Evolutionary conservation across 2,113 vertebrate genomes (phyloP), one percentile per base, ranked within the genome.

Genomic region (Ahaetulla prasina): DNA sequence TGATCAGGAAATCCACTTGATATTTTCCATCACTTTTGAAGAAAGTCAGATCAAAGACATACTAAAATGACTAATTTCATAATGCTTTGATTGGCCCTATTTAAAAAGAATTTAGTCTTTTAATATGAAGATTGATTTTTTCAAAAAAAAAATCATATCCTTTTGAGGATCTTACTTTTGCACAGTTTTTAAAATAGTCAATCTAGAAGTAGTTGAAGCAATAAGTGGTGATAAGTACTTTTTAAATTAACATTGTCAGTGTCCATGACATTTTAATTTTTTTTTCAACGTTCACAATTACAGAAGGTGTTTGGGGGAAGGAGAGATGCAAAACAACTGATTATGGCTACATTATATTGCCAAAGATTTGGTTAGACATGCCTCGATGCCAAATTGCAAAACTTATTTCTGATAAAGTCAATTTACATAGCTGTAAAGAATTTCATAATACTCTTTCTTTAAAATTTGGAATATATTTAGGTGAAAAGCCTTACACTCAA

Each of bases 41-140:
- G 49, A 14, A 55, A 54, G 14, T 45, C 86, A 87, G 50, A 74
- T 74, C 84, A 88, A 87, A 91, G 49, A 12, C 55, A 39, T n/a
- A 49, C 43, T 87, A 55, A 87, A 92, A 87, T 86, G 30, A 80
- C n/a, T 52, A 90, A 90, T 89, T n/a, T 85, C 39, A 92, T 89
- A 74, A 68, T 25, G 53, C 18, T 50, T 50, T 54, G 86, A 87
- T 23, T 20, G 39, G 54, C 18, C 3, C 11, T 68, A 14, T 45
- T 63, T 39, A 3, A 84, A 27, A 90, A 90, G 30, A 57, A 85
- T 88, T 87, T 52, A 39, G 27, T 47, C 52, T n/a, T 91, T 60
- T 91, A 93, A 88, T 88, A 23, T 54, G 90, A 87, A 87, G 12
- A 84, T 47, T 27, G 87, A 52, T 90, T 90, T 89, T 45, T 27